Evolutionary conservation across 2,113 vertebrate species (phyloP).

Genomic region (Cryptomyrus ogoouensis): DNA sequence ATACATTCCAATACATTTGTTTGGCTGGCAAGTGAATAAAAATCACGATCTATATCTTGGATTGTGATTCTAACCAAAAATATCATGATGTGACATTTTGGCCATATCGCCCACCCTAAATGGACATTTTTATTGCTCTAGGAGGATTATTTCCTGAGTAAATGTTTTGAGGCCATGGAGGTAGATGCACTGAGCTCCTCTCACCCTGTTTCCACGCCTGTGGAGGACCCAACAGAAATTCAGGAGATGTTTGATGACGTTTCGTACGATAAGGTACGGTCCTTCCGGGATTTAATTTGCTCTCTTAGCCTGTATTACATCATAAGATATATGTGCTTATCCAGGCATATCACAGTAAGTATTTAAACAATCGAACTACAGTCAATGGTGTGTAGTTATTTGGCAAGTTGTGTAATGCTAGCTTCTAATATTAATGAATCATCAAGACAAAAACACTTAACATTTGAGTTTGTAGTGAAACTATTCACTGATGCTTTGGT

Average conservation of each 20-base stretch:
- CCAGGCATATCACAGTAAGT: background rate
- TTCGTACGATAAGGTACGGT: slow-evolving; percentile 78
- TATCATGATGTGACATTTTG: background rate
- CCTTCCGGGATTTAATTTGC: slow-evolving; percentile 32
- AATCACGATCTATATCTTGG: background rate
- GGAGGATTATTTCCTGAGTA: slow-evolving; percentile 76
- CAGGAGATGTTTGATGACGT: slow-evolving; percentile 86
- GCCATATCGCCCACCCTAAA: background rate
- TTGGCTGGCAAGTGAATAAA: background rate
- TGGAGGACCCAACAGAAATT: slow-evolving; percentile 80
- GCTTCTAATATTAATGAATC: background rate
- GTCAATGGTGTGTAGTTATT: background rate
- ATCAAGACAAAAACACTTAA: background rate
- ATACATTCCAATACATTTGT: background rate
- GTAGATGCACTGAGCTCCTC: slow-evolving; percentile 81
- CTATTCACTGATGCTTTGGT: background rate
- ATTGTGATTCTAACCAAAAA: background rate
- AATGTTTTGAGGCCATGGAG: slow-evolving; percentile 80
- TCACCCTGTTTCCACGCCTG: slow-evolving; percentile 75
- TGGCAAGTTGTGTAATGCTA: background rate
- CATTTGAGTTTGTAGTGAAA: background rate
- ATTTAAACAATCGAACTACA: background rate
- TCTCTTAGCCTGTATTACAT: background rate
- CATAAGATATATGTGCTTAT: background rate
- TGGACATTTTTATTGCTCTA: slow-evolving; percentile 34